Percentiles rank a stretch among this genome's conserved stretches.
phyloP scores from a whole-genome alignment of 2,113 vertebrate genomes.

The Pollimyrus isidori region DNA sequence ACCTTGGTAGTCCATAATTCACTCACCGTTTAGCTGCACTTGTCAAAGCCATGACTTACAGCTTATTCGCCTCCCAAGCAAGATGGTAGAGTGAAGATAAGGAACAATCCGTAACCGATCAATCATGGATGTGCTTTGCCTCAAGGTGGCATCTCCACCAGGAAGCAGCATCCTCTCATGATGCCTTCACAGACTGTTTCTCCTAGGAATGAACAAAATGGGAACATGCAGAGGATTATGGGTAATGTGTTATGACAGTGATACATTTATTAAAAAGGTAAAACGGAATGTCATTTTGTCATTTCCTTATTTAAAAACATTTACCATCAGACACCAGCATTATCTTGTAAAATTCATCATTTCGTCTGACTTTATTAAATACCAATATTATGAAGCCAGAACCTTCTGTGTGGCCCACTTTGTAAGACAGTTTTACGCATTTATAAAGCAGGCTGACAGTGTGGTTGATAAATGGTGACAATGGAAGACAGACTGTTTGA shows the following conservation, averaged over 20 bases:
- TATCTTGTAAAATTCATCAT: background rate
- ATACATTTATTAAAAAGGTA: background rate
- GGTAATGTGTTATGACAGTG: background rate
- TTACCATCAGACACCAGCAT: background rate
- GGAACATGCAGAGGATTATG: background rate
- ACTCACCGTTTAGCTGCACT: background rate
- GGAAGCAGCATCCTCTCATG: background rate
- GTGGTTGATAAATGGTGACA: background rate
- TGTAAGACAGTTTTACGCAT: background rate
- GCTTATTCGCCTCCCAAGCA: background rate
- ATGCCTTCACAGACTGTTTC: background rate
- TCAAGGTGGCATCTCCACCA: background rate
- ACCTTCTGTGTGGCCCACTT: background rate
- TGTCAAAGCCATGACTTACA: background rate
- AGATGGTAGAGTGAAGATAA: slow-evolving; percentile 7
- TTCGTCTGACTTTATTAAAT: background rate
- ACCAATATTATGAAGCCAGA: background rate
- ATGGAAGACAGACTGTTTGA: background rate
- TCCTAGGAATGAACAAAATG: background rate
- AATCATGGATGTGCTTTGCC: background rate
- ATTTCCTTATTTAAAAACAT: background rate
- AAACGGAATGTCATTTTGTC: background rate
- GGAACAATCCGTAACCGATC: background rate
- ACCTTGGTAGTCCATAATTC: background rate
- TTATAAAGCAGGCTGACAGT: background rate